Base-by-base conservation (phyloP, 2,888 invertebrate species). In the Pteria penguin region DNA sequence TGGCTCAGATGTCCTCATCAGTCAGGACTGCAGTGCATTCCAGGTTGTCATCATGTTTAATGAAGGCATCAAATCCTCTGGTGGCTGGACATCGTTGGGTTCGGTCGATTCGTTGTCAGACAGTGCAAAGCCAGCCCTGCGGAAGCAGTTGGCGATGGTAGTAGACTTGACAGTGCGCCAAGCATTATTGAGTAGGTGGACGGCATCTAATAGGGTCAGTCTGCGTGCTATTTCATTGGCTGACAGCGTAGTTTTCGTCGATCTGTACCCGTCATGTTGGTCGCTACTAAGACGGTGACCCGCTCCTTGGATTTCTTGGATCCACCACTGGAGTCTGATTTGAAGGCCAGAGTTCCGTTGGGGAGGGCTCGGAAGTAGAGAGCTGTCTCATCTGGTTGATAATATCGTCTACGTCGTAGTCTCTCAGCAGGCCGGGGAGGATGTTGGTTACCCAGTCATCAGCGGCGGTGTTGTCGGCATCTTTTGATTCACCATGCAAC, bases 321-420 rank as follows among this genome's bases (percentile, higher is more conserved):
- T 2, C 66, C 75, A 14, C 32, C 70, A 14, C 65, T 26, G 4
- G 24, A 31, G 5, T 65, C 57, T 5, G 33, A 24, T 33, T 75
- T 78, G 11, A 31, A 22, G 0, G 55, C 60, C 11, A 70, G 54
- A 1, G 69, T 70, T 26, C 33, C 57, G 27, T 69, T 57, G 0
- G 61, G 72, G 14, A 82, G 57, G 8, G 77, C 70, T 36, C 55
- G 58, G 45, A 73, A 78, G 8, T 75, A 62, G 1, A 71, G 54
- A 22, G 73, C 72, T 29, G 73, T 79, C 60, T 82, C 79, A 2
- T 79, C 75, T 14, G 68, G 55, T 73, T 71, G 67, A 79, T 79
- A 14, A 82, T 57, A 54, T 69, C 33, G 72, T 27, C 33, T 45
- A 24, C 73, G 5, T 4, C 76, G 75, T 18, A 76, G 24, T 33